Evolutionary conservation across 2,113 vertebrate species (phyloP).

Genomic region (Oreotrochilus melanogaster): DNA sequence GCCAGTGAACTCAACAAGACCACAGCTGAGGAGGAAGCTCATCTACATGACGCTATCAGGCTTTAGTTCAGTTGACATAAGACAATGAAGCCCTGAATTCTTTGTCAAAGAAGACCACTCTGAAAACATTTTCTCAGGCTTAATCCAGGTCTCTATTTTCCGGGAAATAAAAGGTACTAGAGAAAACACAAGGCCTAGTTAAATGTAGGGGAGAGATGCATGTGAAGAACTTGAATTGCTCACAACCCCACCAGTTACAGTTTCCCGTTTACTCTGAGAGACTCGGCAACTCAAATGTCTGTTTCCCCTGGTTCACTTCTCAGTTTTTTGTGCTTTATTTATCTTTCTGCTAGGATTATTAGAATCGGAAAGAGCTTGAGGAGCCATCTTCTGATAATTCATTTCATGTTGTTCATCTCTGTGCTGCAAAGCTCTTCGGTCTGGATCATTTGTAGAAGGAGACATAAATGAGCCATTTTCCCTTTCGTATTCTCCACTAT

Average conservation of each 20-base stretch:
- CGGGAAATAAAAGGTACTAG: not conserved
- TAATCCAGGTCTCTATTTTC: not conserved
- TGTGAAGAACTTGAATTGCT: not conserved
- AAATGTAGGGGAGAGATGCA: not conserved
- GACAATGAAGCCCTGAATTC: not conserved
- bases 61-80: not conserved
- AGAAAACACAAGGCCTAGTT: not conserved
- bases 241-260: not conserved
- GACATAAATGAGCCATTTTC: not conserved
- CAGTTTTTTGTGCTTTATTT: not conserved
- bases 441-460: not conserved
- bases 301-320: rapidly evolving
- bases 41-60: not conserved
- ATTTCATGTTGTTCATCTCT: not conserved
- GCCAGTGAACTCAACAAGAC: not conserved
- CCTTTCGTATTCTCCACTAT: not conserved
- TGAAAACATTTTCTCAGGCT: not conserved
- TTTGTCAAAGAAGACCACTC: not conserved
- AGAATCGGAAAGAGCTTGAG: not conserved
- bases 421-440: not conserved
- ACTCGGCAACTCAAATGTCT: rapidly evolving
- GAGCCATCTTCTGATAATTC: not conserved
- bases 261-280: not conserved
- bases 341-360: not conserved
- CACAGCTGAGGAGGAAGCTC: not conserved